Evolutionary conservation across 1,140 invertebrate species (phyloP).

Genomic region (Hylaeus anthracinus): DNA sequence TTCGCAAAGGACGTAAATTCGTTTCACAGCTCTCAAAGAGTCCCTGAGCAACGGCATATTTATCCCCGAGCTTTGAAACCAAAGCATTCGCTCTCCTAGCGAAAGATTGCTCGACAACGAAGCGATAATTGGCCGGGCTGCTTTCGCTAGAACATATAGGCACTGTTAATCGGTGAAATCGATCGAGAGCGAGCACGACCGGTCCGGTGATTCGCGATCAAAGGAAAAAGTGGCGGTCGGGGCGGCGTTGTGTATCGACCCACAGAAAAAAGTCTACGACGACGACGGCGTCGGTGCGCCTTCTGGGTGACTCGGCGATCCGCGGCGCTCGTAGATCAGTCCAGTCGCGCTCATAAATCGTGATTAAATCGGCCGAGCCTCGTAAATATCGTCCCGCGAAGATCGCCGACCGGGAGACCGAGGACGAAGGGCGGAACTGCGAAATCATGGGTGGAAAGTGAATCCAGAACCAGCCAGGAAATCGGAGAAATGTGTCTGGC

Average conservation of each 20-base stretch:
- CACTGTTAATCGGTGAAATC: constrained; percentile 2
- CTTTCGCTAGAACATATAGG: too few species aligned
- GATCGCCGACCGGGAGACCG: background rate
- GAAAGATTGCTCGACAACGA: background rate
- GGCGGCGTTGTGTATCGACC: constrained; percentile 23
- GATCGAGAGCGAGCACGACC: background rate
- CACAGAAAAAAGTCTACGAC: constrained; percentile 38
- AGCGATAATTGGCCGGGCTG: background rate
- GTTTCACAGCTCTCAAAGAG: too few species aligned
- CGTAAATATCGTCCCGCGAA: constrained; percentile 46
- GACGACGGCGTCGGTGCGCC: constrained; percentile 25
- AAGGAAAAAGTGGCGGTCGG: constrained; percentile 45
- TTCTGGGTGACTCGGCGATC: constrained; percentile 48
- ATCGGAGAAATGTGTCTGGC: constrained; percentile 1
- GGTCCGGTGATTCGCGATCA: constrained; percentile 19
- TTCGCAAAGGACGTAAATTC: too few species aligned
- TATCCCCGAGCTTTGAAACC: too few species aligned
- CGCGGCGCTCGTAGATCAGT: constrained; percentile 44
- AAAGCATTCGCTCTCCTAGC: background rate
- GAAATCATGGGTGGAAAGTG: background rate
- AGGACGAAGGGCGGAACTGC: background rate
- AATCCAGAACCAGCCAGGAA: background rate
- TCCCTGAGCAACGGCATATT: too few species aligned
- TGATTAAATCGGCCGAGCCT: constrained; percentile 56
- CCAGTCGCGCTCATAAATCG: constrained; percentile 54